Percentiles rank a stretch among this genome's conserved stretches.
Conservation (phyloP, 2,113 vertebrate genomes). For the Polyodon spathula region DNA sequence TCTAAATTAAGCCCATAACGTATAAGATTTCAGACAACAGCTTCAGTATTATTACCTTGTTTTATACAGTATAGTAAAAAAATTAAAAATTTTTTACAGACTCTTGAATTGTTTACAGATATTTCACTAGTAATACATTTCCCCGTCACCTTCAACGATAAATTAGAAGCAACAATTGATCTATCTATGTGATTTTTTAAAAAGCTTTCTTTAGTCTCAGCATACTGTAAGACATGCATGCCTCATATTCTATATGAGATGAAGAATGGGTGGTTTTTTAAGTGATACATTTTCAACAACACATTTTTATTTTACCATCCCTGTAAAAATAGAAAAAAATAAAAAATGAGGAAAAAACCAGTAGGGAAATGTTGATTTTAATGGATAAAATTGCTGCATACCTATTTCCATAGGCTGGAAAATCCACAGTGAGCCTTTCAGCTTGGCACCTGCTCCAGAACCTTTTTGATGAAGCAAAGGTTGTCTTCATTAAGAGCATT, state of each 20-base stretch:
- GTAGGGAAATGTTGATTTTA: conserved; percentile 70
- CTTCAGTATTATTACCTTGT: too few species aligned
- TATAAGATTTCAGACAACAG: too few species aligned
- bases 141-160: background rate
- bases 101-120: too few species aligned
- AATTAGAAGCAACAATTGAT: background rate
- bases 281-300: background rate
- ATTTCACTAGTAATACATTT: background rate
- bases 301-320: conserved; percentile 21
- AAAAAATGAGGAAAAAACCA: conserved; percentile 32
- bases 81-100: too few species aligned
- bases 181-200: too few species aligned
- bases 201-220: background rate
- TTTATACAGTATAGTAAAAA: too few species aligned
- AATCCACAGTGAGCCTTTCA: conserved; percentile 76
- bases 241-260: background rate
- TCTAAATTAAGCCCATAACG: too few species aligned
- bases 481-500: conserved; percentile 99
- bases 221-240: background rate
- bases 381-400: conserved; percentile 55
- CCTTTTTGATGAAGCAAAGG: conserved; percentile 96
- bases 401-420: conserved; percentile 60
- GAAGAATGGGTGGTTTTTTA: background rate
- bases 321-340: conserved; percentile 1
- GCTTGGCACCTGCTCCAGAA: conserved; percentile 92